A percentile compares a stretch with the other conserved stretches of the same genome.
These are phyloP conservation scores for Callorhinus ursinus DNA, from an alignment of 2,113 vertebrate genomes.

Conservation along the genomic window DNA sequence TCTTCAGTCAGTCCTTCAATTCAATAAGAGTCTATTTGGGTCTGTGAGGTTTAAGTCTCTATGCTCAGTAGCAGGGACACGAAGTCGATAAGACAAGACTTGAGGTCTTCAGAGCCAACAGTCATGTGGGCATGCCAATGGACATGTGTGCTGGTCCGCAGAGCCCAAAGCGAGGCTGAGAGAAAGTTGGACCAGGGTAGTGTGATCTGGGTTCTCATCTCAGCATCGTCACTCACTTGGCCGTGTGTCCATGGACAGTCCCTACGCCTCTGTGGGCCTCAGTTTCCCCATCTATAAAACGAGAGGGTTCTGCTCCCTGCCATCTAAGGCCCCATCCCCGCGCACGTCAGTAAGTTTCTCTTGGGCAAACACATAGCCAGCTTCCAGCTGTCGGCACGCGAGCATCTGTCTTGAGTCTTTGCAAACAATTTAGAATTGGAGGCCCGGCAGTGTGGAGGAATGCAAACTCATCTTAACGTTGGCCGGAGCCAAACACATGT, in stretches of 20 bases:
- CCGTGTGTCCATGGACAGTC: background rate
- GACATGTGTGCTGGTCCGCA: background rate
- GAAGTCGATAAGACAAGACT: background rate
- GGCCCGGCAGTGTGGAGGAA: conserved; percentile 32
- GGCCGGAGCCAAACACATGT: conserved; percentile 40
- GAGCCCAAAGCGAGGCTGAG: background rate
- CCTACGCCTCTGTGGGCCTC: background rate
- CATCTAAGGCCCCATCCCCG: background rate
- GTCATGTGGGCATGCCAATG: rapidly evolving
- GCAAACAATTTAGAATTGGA: conserved; percentile 62
- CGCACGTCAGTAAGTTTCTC: background rate
- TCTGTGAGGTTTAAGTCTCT: background rate
- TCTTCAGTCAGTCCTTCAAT: background rate
- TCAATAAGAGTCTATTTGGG: background rate
- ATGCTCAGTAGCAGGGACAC: background rate
- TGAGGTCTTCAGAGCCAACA: background rate
- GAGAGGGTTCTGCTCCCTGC: background rate
- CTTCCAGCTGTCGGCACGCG: conserved; percentile 11
- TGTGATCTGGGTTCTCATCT: background rate
- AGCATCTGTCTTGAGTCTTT: conserved; percentile 63
- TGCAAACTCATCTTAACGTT: conserved; percentile 45
- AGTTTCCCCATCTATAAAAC: background rate
- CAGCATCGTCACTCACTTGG: background rate
- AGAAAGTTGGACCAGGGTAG: background rate
- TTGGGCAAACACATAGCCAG: background rate